A percentile compares a stretch with the other conserved stretches of the same genome.
Conservation (phyloP, 2,113 vertebrate genomes). For the Hippocampus comes region DNA sequence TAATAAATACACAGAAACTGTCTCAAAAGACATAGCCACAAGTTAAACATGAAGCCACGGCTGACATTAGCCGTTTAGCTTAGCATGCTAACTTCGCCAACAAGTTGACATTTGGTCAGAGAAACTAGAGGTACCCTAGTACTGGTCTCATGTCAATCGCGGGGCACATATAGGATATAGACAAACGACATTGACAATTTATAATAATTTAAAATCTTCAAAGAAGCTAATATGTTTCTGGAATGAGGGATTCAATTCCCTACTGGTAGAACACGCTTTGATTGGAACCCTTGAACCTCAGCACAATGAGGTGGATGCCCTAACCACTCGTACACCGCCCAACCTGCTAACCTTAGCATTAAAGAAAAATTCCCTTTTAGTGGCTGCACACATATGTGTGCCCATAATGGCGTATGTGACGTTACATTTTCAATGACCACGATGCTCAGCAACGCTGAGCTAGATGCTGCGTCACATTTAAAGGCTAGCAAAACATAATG, state of each 20-base stretch:
- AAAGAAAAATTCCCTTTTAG: background rate
- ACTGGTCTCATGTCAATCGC: too few relatives aligned
- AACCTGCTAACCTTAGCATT: too few relatives aligned
- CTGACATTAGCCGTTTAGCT: background rate
- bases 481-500: background rate
- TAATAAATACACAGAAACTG: background rate
- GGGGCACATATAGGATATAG: too few relatives aligned
- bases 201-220: too few relatives aligned
- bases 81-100: background rate
- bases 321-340: background rate
- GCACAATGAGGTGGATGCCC: background rate
- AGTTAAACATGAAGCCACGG: background rate
- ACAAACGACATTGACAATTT: too few relatives aligned
- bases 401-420: background rate
- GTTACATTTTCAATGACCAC: background rate
- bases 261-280: too few relatives aligned
- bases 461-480: background rate
- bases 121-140: too few relatives aligned
- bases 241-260: too few relatives aligned
- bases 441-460: background rate
- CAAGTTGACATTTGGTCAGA: background rate
- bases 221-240: too few relatives aligned
- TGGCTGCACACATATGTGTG: background rate
- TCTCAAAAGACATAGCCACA: background rate
- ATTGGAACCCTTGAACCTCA: background rate